These are phyloP conservation scores for Drepana arcuata DNA, from an alignment of 1,140 invertebrate genomes.

Conservation along the genomic window DNA sequence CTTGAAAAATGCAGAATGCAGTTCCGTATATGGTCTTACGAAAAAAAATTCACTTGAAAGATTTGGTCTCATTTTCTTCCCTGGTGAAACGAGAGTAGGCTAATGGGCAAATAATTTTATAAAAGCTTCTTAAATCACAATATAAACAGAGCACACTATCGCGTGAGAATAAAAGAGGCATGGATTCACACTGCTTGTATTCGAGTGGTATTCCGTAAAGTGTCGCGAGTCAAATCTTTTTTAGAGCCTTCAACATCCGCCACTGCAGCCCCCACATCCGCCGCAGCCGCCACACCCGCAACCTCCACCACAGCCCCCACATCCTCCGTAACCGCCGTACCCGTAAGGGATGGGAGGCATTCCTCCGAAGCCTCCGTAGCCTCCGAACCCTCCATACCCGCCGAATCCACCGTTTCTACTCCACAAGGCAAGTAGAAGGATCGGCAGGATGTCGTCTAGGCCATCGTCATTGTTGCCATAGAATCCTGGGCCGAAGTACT, in stretches of 20 bases:
- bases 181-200: neutral
- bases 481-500: slow-evolving; percentile 10
- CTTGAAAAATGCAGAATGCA: too few species aligned
- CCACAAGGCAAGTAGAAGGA: slow-evolving; percentile 24
- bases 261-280: slow-evolving; percentile 1
- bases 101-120: neutral
- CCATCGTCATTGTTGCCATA: slow-evolving; percentile 11
- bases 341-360: slow-evolving; percentile 6
- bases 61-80: too few species aligned
- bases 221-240: neutral
- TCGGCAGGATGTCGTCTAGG: slow-evolving; percentile 27
- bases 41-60: too few species aligned
- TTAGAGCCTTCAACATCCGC: slow-evolving; percentile 14
- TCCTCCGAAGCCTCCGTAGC: slow-evolving; percentile 1
- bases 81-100: neutral
- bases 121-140: neutral
- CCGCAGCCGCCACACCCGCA: slow-evolving; percentile 11
- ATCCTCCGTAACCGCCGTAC: slow-evolving; percentile 6
- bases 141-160: neutral
- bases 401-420: slow-evolving; percentile 13
- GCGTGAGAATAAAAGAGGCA: neutral
- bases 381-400: slow-evolving; percentile 5
- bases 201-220: neutral
- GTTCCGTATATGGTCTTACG: too few species aligned
- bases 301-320: slow-evolving; percentile 3